These are phyloP conservation scores for Petrocephalus zakoni DNA, from an alignment of 2,113 vertebrate genomes.

Conservation along the genomic window DNA sequence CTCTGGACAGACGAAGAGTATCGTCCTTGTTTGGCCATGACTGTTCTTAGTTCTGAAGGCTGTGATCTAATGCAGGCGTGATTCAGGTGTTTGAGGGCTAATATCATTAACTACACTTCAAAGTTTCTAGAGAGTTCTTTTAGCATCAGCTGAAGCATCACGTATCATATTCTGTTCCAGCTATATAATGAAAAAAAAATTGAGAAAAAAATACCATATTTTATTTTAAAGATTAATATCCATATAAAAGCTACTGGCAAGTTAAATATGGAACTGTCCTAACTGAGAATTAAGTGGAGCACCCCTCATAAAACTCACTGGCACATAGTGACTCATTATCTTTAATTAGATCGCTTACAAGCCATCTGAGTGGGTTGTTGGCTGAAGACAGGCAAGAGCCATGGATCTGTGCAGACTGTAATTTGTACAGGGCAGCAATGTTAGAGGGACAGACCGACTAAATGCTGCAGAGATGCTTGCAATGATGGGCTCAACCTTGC, in stretches of 20 bases:
- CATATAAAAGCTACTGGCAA: neutral
- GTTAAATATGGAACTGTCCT: neutral
- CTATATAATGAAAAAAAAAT: neutral
- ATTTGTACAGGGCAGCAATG: neutral
- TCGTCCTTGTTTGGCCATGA: neutral
- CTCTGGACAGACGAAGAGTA: neutral
- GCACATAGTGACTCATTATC: neutral
- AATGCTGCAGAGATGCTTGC: neutral
- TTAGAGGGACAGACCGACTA: neutral
- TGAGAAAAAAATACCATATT: neutral
- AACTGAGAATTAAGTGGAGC: neutral
- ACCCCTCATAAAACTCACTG: neutral
- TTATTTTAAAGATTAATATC: neutral
- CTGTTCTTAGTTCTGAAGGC: neutral
- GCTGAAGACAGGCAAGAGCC: neutral
- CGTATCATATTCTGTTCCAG: neutral
- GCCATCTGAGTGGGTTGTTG: neutral
- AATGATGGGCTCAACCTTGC: neutral
- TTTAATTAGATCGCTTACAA: neutral
- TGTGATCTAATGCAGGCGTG: neutral
- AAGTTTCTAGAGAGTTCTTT: neutral
- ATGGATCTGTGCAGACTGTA: neutral
- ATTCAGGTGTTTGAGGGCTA: neutral
- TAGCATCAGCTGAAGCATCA: neutral
- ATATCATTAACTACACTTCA: neutral